Base-by-base conservation (phyloP, 2,797 vertebrate genomes). In the Pelochelys cantorii region DNA sequence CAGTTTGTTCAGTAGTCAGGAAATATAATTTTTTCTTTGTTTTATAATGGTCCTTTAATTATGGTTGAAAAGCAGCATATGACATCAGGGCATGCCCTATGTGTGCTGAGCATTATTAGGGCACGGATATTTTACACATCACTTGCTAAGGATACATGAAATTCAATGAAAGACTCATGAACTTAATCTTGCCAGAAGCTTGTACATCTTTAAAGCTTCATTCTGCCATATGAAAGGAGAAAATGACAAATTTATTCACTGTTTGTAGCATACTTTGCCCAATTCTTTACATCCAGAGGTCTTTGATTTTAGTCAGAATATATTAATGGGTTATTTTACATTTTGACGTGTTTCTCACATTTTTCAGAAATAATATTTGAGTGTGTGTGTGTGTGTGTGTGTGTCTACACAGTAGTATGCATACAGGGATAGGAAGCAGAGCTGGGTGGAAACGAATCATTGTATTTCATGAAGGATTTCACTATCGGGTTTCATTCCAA, bases 151-250 rank as follows among this genome's bases (percentile, higher is more conserved):
- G 80, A 75, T 59, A 75, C 9, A 62, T 42, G 79, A 81, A 95
- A 94, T 25, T 54, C 53, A 62, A 80, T n/a, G 48, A 91, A 92
- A 89, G 77, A 53, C 27, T 84, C 27, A 77, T 29, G 34, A 85
- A 93, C 74, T 88, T 94, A 81, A 93, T 89, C 86, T 94, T 95
- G 90, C 88, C 86, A 93, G 78, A 85, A 95, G 42, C 13, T 77
- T 80, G 25, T 79, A 79, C 54, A 62, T 60, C 74, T 96, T 91
- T 93, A 34, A 81, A 94, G 93, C 27, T 87, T 79, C 75, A 56
- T 34, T 20, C 18, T 87, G 91, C 90, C 60, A 80, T 68, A 29
- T 2, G 54, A 88, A 31, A 85, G 25, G 57, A 91, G 68, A 93
- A 89, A 81, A 90, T 53, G 59, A 48, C n/a, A 52, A 65, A 42